Evolutionary conservation across 2,888 invertebrate genomes (phyloP).

Genomic region (Thereva nobilitata): DNA sequence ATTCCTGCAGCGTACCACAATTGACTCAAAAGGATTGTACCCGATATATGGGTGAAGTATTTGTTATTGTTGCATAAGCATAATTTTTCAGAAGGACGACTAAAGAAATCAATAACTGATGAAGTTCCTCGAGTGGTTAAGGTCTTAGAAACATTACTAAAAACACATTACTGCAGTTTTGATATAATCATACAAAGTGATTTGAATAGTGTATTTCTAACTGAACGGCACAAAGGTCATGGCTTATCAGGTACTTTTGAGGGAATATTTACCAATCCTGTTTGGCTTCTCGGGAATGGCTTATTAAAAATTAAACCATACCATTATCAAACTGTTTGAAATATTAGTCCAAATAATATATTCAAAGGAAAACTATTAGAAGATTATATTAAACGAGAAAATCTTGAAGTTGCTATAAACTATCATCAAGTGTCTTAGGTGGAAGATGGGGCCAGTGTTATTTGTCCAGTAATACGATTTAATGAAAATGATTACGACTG

Average conservation of each 20-base stretch:
- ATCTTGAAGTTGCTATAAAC: constrained; percentile 53
- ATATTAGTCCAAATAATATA: constrained; percentile 71
- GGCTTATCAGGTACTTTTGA: constrained; percentile 56
- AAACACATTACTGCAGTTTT: constrained; percentile 59
- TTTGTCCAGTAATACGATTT: constrained; percentile 72
- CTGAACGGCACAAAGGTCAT: constrained; percentile 63
- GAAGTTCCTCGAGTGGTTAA: constrained; percentile 66
- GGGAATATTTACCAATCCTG: constrained; percentile 74
- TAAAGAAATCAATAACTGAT: constrained; percentile 61
- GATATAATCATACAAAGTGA: constrained; percentile 78
- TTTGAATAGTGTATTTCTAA: constrained; percentile 74
- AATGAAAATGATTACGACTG: constrained; percentile 67
- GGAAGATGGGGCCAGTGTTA: constrained; percentile 80
- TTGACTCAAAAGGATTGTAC: constrained; percentile 71
- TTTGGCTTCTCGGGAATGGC: constrained; percentile 63
- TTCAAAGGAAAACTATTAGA: constrained; percentile 78
- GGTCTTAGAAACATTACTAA: constrained; percentile 61
- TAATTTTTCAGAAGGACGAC: constrained; percentile 60
- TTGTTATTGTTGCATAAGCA: constrained; percentile 63
- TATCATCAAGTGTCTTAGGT: constrained; percentile 68
- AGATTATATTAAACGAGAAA: constrained; percentile 63
- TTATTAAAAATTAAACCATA: constrained; percentile 66
- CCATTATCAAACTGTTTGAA: constrained; percentile 71
- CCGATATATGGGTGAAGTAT: constrained; percentile 73
- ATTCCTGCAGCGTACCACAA: constrained; percentile 62